Evolutionary conservation across 2,888 invertebrate species (phyloP).

Genomic region (Steromphala cineraria): DNA sequence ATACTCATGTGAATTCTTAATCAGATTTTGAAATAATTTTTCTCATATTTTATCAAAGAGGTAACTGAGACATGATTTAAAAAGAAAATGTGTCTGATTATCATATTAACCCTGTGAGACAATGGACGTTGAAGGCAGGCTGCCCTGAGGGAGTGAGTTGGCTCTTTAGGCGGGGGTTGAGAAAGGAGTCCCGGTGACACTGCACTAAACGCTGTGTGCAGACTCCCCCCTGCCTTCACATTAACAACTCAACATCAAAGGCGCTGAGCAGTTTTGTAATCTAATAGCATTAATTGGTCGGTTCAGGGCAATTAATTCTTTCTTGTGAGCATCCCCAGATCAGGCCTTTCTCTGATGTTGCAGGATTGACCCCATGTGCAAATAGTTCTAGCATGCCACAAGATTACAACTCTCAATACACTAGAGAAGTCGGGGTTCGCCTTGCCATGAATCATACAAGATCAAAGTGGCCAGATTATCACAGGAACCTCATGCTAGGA

Average conservation of each 20-base stretch:
- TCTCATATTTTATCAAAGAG: too few species aligned
- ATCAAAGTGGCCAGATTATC: constrained; percentile 4
- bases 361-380: constrained; percentile 15
- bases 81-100: too few species aligned
- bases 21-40: too few species aligned
- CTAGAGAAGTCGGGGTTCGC: background rate
- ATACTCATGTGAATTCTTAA: too few species aligned
- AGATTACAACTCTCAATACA: background rate
- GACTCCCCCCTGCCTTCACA: background rate
- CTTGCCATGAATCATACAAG: constrained; percentile 3
- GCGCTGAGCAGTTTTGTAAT: background rate
- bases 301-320: constrained; percentile 22
- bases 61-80: too few species aligned
- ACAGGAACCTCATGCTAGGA: background rate
- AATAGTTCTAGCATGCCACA: background rate
- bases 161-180: too few species aligned
- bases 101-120: too few species aligned
- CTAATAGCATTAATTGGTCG: constrained; percentile 6
- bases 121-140: too few species aligned
- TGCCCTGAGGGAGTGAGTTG: too few species aligned
- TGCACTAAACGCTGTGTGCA: background rate
- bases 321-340: background rate
- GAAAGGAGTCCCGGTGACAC: too few species aligned
- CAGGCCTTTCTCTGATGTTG: background rate
- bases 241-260: constrained; percentile 15